Conservation (phyloP, 2,797 vertebrate genomes). For the Apogon hyalosoma region DNA sequence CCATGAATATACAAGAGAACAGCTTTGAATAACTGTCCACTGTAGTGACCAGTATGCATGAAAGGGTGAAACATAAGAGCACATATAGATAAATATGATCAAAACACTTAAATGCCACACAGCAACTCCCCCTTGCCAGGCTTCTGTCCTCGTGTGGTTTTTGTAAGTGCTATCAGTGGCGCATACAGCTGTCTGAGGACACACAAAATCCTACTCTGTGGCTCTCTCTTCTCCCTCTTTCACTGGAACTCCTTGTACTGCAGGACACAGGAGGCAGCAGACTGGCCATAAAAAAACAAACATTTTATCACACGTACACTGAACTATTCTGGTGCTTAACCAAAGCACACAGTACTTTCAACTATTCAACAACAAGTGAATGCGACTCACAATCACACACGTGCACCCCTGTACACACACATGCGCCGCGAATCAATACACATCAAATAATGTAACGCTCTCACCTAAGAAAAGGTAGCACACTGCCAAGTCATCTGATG, state of each 20-base stretch:
- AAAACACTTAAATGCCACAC: slow-evolving; percentile 15
- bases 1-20: no score
- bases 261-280: slow-evolving; percentile 42
- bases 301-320: slow-evolving; percentile 12
- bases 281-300: slow-evolving; percentile 38
- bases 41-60: no score
- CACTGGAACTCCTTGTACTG: slow-evolving; percentile 14
- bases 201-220: slow-evolving; percentile 23
- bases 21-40: no score
- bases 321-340: slow-evolving; percentile 30
- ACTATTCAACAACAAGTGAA: slow-evolving; percentile 8
- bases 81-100: slow-evolving; percentile 21
- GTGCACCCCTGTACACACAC: not conserved
- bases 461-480: slow-evolving; percentile 33
- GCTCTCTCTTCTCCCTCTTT: slow-evolving; percentile 5
- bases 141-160: slow-evolving; percentile 36
- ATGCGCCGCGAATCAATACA: slow-evolving; percentile 35
- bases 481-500: slow-evolving; percentile 27
- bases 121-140: slow-evolving; percentile 21
- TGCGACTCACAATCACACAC: slow-evolving; percentile 2
- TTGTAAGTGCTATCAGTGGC: slow-evolving; percentile 43
- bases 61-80: no score
- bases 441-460: slow-evolving; percentile 45
- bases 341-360: slow-evolving; percentile 13
- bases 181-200: slow-evolving; percentile 47